phyloP scores from a whole-genome alignment of 2,113 vertebrate species.

The Dipodomys ordii region DNA sequence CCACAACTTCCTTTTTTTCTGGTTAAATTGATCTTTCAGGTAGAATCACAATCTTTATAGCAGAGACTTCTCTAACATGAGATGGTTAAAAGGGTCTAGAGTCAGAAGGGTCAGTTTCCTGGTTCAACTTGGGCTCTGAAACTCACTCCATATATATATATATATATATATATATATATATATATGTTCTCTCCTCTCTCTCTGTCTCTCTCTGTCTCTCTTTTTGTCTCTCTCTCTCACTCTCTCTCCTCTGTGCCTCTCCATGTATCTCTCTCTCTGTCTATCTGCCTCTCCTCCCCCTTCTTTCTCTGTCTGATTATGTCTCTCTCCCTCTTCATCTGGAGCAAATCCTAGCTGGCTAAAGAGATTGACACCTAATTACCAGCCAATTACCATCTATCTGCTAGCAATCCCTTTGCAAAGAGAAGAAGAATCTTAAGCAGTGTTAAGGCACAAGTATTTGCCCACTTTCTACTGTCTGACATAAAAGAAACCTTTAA shows the following conservation, averaged over 20 bases:
- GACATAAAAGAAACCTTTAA: neutral
- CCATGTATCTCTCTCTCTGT: neutral
- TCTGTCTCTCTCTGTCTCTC: too few relatives aligned
- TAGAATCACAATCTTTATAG: too few relatives aligned
- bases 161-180: neutral
- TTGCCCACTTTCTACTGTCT: neutral
- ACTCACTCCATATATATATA: neutral
- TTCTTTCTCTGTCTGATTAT: neutral
- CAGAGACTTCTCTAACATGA: too few relatives aligned
- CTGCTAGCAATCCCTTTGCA: neutral
- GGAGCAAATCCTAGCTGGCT: neutral
- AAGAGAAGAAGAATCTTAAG: neutral
- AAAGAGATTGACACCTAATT: conserved; percentile 4
- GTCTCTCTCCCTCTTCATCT: neutral
- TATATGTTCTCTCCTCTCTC: neutral
- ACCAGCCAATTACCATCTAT: neutral
- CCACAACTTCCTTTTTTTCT: neutral
- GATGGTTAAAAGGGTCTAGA: too few relatives aligned
- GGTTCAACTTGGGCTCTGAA: neutral
- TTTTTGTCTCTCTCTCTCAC: too few relatives aligned
- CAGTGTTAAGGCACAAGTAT: neutral
- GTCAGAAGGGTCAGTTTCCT: neutral
- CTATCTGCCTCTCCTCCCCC: neutral
- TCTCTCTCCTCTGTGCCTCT: neutral
- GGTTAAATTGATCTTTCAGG: conserved; percentile 6